These are phyloP conservation scores for Andinoacara biseriatus DNA, from an alignment of 2,113 vertebrate genomes.

Conservation along the genomic window DNA sequence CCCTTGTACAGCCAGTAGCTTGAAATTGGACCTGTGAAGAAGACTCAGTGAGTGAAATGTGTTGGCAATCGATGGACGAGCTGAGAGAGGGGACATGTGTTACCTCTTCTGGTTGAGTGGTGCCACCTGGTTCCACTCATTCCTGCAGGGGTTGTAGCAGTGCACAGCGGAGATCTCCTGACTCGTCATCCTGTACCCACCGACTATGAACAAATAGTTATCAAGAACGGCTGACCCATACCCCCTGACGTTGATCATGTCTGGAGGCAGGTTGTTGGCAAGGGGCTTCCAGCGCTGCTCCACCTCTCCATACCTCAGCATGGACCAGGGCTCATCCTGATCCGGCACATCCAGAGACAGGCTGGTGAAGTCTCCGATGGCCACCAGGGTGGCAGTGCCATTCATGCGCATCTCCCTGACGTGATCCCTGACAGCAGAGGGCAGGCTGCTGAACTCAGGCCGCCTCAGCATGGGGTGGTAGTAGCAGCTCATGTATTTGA, in stretches of 20 bases:
- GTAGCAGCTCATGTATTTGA: constrained; percentile 87
- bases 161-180: constrained; percentile 93
- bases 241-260: constrained; percentile 90
- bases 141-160: constrained; percentile 92
- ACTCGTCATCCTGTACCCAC: constrained; percentile 90
- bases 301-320: constrained; percentile 88
- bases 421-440: constrained; percentile 77
- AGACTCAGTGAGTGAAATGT: background rate
- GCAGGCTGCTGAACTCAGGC: constrained; percentile 81
- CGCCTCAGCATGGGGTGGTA: constrained; percentile 89
- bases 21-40: constrained; percentile 91
- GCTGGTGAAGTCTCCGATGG: constrained; percentile 86
- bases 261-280: constrained; percentile 84
- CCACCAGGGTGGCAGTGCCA: constrained; percentile 86
- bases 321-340: constrained; percentile 86
- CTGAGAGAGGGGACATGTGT: background rate
- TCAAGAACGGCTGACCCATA: constrained; percentile 89
- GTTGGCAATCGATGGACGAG: background rate
- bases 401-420: constrained; percentile 86
- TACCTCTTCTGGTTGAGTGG: constrained; percentile 98
- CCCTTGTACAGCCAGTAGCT: constrained; percentile 89
- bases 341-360: constrained; percentile 77
- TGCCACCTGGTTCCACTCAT: constrained; percentile 90
- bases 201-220: constrained; percentile 94
- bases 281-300: constrained; percentile 88